Evolutionary conservation across 1,140 invertebrate species (phyloP).

Genomic region (Penaeus indicus): DNA sequence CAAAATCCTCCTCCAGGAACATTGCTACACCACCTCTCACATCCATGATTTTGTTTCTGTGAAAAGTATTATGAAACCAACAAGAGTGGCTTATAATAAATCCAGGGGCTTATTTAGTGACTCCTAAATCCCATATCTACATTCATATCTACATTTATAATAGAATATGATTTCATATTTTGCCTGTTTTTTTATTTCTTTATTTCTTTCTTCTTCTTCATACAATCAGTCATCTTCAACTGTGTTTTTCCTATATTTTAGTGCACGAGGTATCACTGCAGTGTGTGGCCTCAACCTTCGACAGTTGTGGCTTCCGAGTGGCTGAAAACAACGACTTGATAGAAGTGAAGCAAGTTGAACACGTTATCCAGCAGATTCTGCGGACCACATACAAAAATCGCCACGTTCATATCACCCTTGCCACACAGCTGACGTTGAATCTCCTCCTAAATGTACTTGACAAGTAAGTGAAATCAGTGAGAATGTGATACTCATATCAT

Average conservation of each 20-base stretch:
- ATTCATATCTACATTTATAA: too few relatives aligned
- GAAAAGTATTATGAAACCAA: too few relatives aligned
- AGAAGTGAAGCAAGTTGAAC: slow-evolving; percentile 50
- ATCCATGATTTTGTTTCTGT: too few relatives aligned
- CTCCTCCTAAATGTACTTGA: slow-evolving; percentile 78
- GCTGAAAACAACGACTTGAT: slow-evolving; percentile 54
- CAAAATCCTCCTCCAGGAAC: too few relatives aligned
- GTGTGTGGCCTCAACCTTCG: slow-evolving; percentile 51
- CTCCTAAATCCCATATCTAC: too few relatives aligned
- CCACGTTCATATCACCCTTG: slow-evolving; percentile 74
- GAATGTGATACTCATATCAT: too few relatives aligned
- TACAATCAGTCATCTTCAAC: slow-evolving; percentile 68
- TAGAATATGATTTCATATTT: neutral
- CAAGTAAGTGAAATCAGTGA: slow-evolving; percentile 71
- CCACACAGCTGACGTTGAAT: slow-evolving; percentile 76
- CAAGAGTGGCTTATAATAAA: too few relatives aligned
- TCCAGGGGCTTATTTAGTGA: too few relatives aligned
- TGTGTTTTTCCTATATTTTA: slow-evolving; percentile 70
- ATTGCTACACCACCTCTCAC: too few relatives aligned
- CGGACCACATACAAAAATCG: slow-evolving; percentile 53
- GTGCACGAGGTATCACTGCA: slow-evolving; percentile 59
- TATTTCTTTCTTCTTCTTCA: neutral
- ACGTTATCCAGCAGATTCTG: slow-evolving; percentile 39
- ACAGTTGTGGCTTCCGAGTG: slow-evolving; percentile 26
- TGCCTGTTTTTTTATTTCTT: neutral